These are phyloP conservation scores for Maylandia zebra DNA, from an alignment of 2,113 vertebrate species.

Conservation along the genomic window DNA sequence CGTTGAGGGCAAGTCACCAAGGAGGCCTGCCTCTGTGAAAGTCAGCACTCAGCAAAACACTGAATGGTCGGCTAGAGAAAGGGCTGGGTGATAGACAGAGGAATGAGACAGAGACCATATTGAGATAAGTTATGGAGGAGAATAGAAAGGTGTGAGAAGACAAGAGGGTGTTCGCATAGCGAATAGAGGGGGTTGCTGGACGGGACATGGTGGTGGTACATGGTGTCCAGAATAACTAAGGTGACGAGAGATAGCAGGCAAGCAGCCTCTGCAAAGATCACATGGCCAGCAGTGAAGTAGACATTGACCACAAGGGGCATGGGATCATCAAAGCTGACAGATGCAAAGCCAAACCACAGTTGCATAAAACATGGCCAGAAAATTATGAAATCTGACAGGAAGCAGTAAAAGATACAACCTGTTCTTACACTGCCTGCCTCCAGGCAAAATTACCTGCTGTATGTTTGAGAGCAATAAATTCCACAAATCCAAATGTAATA, in stretches of 20 bases:
- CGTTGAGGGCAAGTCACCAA: constrained; percentile 19
- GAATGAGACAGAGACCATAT: constrained; percentile 3
- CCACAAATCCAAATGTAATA: background rate
- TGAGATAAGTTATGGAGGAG: background rate
- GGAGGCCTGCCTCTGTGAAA: constrained; percentile 18
- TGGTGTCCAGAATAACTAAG: constrained; percentile 10
- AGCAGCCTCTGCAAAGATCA: constrained; percentile 43
- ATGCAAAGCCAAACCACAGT: constrained; percentile 13
- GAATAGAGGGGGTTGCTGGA: background rate
- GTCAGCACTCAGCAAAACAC: constrained; percentile 39
- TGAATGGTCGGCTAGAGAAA: background rate
- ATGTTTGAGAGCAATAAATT: background rate
- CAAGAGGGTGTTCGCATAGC: background rate
- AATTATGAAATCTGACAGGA: constrained; percentile 1
- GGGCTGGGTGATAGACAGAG: background rate
- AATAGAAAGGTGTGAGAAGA: background rate
- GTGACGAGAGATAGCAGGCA: constrained; percentile 24
- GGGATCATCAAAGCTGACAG: constrained; percentile 27
- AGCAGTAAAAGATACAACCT: background rate
- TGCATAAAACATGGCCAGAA: background rate
- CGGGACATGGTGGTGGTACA: background rate
- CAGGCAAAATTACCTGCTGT: background rate
- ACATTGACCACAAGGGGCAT: constrained; percentile 7
- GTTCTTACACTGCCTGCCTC: background rate
- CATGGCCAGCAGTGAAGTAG: constrained; percentile 25